Conservation (phyloP, 2,888 invertebrate genomes). For the Drosophila maculinotata region DNA sequence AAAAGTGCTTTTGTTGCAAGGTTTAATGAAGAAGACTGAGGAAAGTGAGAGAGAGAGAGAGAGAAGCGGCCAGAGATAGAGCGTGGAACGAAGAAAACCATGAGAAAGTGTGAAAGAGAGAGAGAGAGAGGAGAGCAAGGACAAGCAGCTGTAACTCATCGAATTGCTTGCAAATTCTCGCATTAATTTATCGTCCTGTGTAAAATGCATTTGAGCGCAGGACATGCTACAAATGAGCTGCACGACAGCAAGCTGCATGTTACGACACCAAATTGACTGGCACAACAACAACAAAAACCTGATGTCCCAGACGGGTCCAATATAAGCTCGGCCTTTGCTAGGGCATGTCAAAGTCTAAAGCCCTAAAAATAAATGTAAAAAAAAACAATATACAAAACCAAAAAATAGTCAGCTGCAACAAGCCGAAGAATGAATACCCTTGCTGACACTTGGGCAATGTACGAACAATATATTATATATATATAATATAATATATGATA, state of each 20-base stretch:
- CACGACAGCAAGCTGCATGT: slow-evolving; percentile 47
- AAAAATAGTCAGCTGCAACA: neutral
- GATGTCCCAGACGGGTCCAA: slow-evolving; percentile 25
- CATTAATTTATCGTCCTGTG: slow-evolving; percentile 30
- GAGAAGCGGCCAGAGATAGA: neutral
- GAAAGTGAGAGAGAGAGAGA: slow-evolving; percentile 1
- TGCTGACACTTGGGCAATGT: no score
- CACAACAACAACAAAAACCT: neutral
- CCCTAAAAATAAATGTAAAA: slow-evolving; percentile 8
- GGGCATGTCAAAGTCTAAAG: slow-evolving; percentile 38
- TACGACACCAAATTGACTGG: slow-evolving; percentile 19
- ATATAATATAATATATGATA: no score
- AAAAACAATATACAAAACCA: neutral
- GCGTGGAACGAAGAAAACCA: neutral
- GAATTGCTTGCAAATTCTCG: slow-evolving; percentile 19
- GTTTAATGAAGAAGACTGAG: slow-evolving; percentile 64
- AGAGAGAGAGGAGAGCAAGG: neutral
- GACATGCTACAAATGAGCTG: slow-evolving; percentile 12
- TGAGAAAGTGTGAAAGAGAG: neutral
- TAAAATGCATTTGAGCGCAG: slow-evolving; percentile 28
- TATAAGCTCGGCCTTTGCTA: slow-evolving; percentile 13
- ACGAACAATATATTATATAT: no score
- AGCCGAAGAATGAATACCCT: neutral
- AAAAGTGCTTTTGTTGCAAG: slow-evolving; percentile 81
- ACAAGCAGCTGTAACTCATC: slow-evolving; percentile 27